Percentiles rank a stretch among this genome's conserved stretches.
phyloP scores from a whole-genome alignment of 2,888 invertebrate genomes.

The Melanophora roralis region DNA sequence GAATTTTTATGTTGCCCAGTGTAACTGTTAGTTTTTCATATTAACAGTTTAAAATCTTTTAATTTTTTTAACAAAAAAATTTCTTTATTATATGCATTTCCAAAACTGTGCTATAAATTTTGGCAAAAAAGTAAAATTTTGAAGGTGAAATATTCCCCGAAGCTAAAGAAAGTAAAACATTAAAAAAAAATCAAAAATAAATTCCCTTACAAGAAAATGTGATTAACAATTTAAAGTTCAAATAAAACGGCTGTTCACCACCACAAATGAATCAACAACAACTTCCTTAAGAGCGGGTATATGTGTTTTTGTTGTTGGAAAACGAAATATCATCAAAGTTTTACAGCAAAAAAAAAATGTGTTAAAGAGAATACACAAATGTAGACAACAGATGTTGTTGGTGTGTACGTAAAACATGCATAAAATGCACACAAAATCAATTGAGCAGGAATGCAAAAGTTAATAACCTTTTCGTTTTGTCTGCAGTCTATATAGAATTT shows the following conservation, averaged over 20 bases:
- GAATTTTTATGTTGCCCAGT: background rate
- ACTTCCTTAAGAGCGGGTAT: background rate
- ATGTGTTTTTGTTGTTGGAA: background rate
- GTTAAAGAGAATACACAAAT: background rate
- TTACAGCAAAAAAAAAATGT: background rate
- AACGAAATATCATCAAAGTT: conserved; percentile 30
- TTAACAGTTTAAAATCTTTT: background rate
- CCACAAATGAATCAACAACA: background rate
- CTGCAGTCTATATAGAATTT: conserved; percentile 32
- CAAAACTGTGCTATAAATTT: conserved; percentile 29
- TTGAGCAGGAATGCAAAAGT: background rate
- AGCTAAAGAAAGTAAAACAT: conserved; percentile 43
- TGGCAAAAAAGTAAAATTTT: conserved; percentile 6
- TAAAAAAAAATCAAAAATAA: background rate
- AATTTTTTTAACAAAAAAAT: conserved; percentile 19
- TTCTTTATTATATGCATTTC: background rate
- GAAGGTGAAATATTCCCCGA: conserved; percentile 45
- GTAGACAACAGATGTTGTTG: background rate
- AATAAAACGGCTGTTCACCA: background rate
- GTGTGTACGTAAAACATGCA: no score
- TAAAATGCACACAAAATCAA: background rate
- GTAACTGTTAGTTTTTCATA: background rate
- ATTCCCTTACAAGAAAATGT: conserved; percentile 10
- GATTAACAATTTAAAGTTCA: conserved; percentile 22
- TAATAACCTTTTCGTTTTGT: conserved; percentile 48